Percentiles rank a stretch among this genome's conserved stretches.
Conservation (phyloP, 2,888 invertebrate species). For the Trissonchulus latispiculum region DNA sequence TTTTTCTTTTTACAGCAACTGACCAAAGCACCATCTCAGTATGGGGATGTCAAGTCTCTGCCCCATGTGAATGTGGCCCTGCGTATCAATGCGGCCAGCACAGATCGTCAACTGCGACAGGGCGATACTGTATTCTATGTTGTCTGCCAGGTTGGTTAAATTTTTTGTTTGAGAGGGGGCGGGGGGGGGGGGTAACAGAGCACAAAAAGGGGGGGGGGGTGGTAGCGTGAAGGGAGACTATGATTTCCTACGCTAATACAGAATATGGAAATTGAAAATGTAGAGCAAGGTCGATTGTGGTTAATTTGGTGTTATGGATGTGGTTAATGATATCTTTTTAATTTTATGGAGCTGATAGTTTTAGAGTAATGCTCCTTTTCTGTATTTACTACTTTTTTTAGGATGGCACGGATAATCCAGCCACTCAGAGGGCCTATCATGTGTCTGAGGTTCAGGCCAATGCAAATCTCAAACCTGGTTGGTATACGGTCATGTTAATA, state of each 20-base stretch:
- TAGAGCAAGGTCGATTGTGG: too few species aligned
- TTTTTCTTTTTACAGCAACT: constrained; percentile 55
- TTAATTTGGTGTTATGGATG: too few species aligned
- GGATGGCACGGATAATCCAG: constrained; percentile 63
- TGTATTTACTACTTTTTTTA: constrained; percentile 26
- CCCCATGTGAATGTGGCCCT: constrained; percentile 88
- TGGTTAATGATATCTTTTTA: too few species aligned
- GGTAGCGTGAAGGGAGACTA: too few species aligned
- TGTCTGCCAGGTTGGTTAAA: constrained; percentile 78
- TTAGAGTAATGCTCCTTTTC: too few species aligned
- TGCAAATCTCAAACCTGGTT: constrained; percentile 48
- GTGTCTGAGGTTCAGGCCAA: constrained; percentile 69
- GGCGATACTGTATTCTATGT: constrained; percentile 93
- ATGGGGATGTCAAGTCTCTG: constrained; percentile 66
- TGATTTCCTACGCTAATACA: too few species aligned
- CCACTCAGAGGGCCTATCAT: constrained; percentile 86
- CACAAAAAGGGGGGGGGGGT: too few species aligned
- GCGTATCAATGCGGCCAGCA: constrained; percentile 59
- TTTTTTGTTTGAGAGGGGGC: too few species aligned
- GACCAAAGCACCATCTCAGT: constrained; percentile 84
- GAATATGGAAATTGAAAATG: too few species aligned
- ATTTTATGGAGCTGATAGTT: too few species aligned
- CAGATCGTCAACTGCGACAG: constrained; percentile 59
- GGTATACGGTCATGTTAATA: too few species aligned
- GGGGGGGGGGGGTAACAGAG: too few species aligned